Base-by-base conservation (phyloP, 2,113 vertebrate genomes). In the Lutjanus erythropterus region DNA sequence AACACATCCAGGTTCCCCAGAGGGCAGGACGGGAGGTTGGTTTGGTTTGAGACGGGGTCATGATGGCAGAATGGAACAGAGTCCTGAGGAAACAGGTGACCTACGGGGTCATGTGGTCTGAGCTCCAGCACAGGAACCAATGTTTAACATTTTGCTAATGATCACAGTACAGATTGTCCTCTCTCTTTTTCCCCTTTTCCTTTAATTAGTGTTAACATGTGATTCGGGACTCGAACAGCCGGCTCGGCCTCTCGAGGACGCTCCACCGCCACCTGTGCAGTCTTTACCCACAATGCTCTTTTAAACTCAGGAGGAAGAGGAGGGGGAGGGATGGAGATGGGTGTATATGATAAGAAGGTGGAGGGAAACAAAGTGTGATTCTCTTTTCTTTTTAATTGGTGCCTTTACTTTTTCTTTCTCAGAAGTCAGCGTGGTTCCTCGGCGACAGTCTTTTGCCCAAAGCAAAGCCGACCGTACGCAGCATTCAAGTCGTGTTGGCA, bases 131-230 rank as follows among this genome's bases (percentile, higher is more conserved):
- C 68, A 12, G 35, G 41, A 53, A 9, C 42, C n/a, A 55, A 21
- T n/a, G 10, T 14, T 66, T n/a, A 33, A 8, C 2, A 6, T 62
- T n/a, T 53, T 31, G 25, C 42, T 25, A 25, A 61, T 37, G 59
- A 71, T 60, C 37, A 15, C 65, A 35, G 52, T 6, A 15, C 65
- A 78, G 65, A 55, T 15, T 52, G 69, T 46, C 44, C 33, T 29
- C 37, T 27, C 6, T 42, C 25, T 41, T 39, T 41, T 39, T 41
- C 10, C 27, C 5, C 3, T 15, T 42, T 37, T 42, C 27, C 15
- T 53, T 72, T 76, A 68, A 81, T 76, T 67, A 66, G 67, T 65
- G 70, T 59, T 60, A 71, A 78, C 64, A 74, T 21, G 49, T 60
- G 65, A 70, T 53, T 19, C 4, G 70, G 70, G 65, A 59, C 49